Base-by-base conservation (phyloP, 2,888 invertebrate genomes). In the Chloroclysta siterata region DNA sequence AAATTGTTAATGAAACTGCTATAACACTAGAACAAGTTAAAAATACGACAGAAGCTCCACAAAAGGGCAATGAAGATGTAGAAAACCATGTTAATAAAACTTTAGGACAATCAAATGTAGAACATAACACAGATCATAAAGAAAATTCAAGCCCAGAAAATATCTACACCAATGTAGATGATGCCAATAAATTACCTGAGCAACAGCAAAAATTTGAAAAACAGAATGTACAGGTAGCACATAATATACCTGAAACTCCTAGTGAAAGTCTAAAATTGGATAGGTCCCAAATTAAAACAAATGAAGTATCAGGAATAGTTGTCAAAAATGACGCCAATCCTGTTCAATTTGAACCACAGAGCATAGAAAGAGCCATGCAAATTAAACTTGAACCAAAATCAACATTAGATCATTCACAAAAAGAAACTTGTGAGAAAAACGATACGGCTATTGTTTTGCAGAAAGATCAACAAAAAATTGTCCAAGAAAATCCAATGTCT, bases 21-120 rank as follows among this genome's bases (percentile, higher is more conserved):
- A 10, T 22, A 53, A 15, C 42, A 39, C 0, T 15, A 15, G 10
- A 42, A 42, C 53, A 22, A 42, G n/a, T 4, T 13, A 22, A 53
- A 41, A 41, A 41, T 8, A 2, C 17, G 42, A 28, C 42, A 22
- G 41, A 41, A 42, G 5, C 22, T 53, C 17, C 6, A 28, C n/a
- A 42, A 53, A 22, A 53, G 22, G 22, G 39, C 22, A 14, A 53
- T 28, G 28, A n/a, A 42, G 53, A 53, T 53, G 8, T 17, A 28
- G 28, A 48, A n/a, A 28, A 50, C 33, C 10, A 50, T 14, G 29
- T 8, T 11, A 5, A 15, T 36, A 41, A 53, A 29, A 10, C 14
- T 44, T 14, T 15, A 36, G 15, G 47, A 15, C 7, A 15, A 55
- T 47, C 22, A 17, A 22, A 46, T 46, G 14, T 36, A 47, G 13